Evolutionary conservation across 2,888 invertebrate genomes (phyloP), one percentile per base, ranked within the genome.

Genomic region (Heliconius aoede): DNA sequence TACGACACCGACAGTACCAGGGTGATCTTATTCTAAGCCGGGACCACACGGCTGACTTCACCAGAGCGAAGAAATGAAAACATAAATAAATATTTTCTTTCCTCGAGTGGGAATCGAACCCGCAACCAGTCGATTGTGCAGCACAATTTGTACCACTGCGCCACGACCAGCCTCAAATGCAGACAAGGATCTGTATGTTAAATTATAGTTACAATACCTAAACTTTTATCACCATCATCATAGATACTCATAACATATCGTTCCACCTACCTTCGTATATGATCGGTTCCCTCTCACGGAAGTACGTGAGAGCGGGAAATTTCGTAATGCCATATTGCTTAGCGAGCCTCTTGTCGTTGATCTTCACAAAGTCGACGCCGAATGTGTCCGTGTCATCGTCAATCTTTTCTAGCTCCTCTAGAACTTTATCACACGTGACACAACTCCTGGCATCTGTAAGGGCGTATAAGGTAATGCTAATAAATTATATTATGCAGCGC

Each of bases 291-390:
- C 97, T 98, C 93, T 99, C 98, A 94, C 99, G 97, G 95, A 98
- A 99, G 93, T 99, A 99, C 86, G 98, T 98, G 94, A 99, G 97
- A 85, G 99, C 98, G 86, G 99, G 99, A 94, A 99, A 99, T 93
- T 96, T 98, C 92, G 97, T 97, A 94, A 99, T 98, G 92, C 99
- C 99, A 96, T 98, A 98, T 89, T 98, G 98, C 91, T 98, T 98
- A 83, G 99, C 99, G 89, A 98, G 96, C 95, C 98, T 96, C 95
- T 98, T 98, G 95, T 98, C 98, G 96, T 98, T 98, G 93, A 98
- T 98, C 95, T 98, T 98, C 86, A 98, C 98, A 94, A 98, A 98
- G 95, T 98, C 98, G 86, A 98, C 98, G 86, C 98, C 98, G 91
- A 98, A 98, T 75, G 97, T 97, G 94, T 98, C 98, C 84, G 98